A percentile compares a stretch with the other conserved stretches of the same genome.
These are phyloP conservation scores for Thunnus thynnus DNA, from an alignment of 2,113 vertebrate genomes.

Conservation along the genomic window DNA sequence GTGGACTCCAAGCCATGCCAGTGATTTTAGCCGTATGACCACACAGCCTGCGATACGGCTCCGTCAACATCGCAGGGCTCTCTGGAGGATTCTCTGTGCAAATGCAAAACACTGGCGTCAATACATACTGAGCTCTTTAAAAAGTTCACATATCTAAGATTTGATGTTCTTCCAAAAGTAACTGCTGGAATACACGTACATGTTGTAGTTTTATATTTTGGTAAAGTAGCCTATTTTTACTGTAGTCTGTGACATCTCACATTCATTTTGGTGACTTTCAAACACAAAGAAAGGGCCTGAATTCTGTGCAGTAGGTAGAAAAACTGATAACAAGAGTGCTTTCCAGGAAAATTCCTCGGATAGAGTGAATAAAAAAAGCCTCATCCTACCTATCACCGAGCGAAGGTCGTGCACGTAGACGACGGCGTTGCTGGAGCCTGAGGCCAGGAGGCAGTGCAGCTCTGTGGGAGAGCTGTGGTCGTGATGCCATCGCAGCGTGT, in stretches of 20 bases:
- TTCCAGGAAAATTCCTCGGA: no score
- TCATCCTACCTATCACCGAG: slow-evolving; percentile 83
- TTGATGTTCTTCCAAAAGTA: no score
- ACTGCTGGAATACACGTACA: no score
- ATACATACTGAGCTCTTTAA: not conserved
- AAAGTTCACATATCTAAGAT: no score
- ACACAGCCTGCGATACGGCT: slow-evolving; percentile 90
- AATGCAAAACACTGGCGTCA: not conserved
- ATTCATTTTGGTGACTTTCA: no score
- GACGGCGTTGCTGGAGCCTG: slow-evolving; percentile 92
- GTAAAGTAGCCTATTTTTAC: no score
- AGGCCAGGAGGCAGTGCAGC: slow-evolving; percentile 90
- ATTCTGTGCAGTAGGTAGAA: no score
- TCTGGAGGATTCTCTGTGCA: slow-evolving; percentile 87
- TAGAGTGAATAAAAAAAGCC: no score
- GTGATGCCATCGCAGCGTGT: slow-evolving; percentile 92
- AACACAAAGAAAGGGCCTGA: no score
- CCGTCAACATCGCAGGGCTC: slow-evolving; percentile 86
- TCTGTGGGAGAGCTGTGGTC: slow-evolving; percentile 84
- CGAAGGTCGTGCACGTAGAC: slow-evolving; percentile 93
- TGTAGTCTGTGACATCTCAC: no score
- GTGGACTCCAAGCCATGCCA: slow-evolving; percentile 93
- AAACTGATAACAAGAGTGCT: no score
- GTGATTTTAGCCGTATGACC: slow-evolving; percentile 97
- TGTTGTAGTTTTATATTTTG: no score